These are phyloP conservation scores for Synanthedon tipuliformis DNA, from an alignment of 2,888 invertebrate species.

Conservation along the genomic window DNA sequence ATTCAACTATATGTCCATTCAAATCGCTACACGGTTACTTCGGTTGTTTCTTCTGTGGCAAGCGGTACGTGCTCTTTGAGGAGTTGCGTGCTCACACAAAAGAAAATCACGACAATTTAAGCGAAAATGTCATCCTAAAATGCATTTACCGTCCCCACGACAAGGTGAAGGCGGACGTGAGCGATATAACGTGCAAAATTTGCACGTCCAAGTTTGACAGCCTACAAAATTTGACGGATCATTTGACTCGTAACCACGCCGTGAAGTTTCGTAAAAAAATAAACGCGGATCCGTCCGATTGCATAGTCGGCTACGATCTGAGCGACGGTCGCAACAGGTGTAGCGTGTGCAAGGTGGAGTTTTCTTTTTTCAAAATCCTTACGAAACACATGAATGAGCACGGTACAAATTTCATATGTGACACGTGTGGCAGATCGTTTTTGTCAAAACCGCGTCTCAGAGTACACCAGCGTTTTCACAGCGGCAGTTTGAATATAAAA, in stretches of 20 bases:
- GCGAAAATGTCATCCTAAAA: background rate
- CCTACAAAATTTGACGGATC: background rate
- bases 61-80: background rate
- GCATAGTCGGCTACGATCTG: background rate
- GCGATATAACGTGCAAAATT: background rate
- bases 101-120: background rate
- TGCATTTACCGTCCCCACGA: background rate
- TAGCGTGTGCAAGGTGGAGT: background rate
- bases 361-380: background rate
- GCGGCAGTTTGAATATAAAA: background rate
- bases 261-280: background rate
- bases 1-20: background rate
- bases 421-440: background rate
- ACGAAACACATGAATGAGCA: background rate
- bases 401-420: background rate
- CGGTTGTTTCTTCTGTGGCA: background rate
- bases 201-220: background rate
- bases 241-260: background rate
- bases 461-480: background rate
- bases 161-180: background rate
- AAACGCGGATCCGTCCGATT: background rate
- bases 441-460: background rate
- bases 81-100: background rate
- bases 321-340: background rate
- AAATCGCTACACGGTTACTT: background rate